Conservation (phyloP, 2,113 vertebrate genomes). For the Phoenicopterus ruber region DNA sequence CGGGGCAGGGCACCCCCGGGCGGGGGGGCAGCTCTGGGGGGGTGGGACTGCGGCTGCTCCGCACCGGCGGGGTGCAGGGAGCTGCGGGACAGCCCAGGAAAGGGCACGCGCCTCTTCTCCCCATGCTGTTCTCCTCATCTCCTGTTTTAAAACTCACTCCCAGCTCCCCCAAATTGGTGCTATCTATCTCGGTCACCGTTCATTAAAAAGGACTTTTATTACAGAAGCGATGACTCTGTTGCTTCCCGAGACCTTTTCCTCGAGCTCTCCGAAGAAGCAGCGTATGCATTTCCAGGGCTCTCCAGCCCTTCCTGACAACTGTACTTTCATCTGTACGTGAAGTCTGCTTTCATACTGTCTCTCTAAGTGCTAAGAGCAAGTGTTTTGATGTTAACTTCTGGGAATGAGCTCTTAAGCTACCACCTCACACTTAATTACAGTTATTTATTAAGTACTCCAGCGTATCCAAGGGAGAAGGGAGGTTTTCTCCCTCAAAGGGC, state of each 20-base stretch:
- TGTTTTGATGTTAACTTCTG: slow-evolving; percentile 61
- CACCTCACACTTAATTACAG: slow-evolving; percentile 49
- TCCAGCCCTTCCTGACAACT: neutral
- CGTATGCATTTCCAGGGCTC: neutral
- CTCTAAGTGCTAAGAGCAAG: slow-evolving; percentile 39
- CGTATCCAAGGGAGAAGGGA: neutral
- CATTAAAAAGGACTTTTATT: neutral
- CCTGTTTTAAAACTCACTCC: neutral
- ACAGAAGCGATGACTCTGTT: neutral
- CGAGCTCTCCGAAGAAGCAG: neutral
- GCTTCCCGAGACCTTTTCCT: neutral
- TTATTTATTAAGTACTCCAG: slow-evolving; percentile 38
- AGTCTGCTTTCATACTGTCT: slow-evolving; percentile 18
- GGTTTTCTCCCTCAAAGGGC: slow-evolving; percentile 24
- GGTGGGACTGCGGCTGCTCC: neutral
- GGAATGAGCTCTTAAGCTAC: slow-evolving; percentile 49
- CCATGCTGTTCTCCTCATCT: neutral
- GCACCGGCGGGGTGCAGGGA: rapidly evolving
- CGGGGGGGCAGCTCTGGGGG: neutral
- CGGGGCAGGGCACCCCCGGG: neutral
- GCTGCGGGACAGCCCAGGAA: neutral
- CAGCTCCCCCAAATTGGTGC: neutral
- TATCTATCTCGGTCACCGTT: rapidly evolving
- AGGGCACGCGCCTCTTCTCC: neutral
- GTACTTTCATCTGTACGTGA: neutral